Base-by-base conservation (phyloP, 2,888 invertebrate genomes). In the Lumbricus terrestris region DNA sequence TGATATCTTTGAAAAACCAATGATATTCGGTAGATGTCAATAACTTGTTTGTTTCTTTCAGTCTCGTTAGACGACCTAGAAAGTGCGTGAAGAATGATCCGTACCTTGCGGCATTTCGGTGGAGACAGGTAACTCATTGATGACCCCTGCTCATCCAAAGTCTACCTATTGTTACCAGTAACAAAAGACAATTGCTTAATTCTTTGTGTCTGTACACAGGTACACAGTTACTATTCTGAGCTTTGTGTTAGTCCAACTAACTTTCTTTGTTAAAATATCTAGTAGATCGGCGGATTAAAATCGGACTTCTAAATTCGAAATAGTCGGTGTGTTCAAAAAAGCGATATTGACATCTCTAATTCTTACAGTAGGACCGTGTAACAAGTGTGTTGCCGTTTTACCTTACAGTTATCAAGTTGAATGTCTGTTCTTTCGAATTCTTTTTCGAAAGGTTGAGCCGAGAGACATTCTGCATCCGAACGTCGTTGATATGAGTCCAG, bases 61-160 rank as follows among this genome's bases (percentile, higher is more conserved):
- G 85, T 15, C 85, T 85, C 18, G 23, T 85, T 23, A 34, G 85
- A 5, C 33, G 85, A 5, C 85, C 35, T 34, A 34, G 85, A 8
- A 85, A 85, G 16, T 18, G 29, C 16, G 37, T 85, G 23, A 33
- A 35, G n/a, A 34, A 34, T 35, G 85, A 35, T 29, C 85, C 85
- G 0, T 34, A 23, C 18, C 2, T 3, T 20, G 16, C 5, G 35
- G 5, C 16, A 15, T 37, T 35, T 85, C 85, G 34, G 1, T 85
- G 85, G 85, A 85, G 37, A 37, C 85, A 85, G 85, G 85, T 37
- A 85, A n/a, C n/a, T n/a, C n/a, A n/a, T n/a, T n/a, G n/a, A n/a
- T n/a, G 47, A 20, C 47, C 47, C 23, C 6, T 47, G 23, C 20
- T 47, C 47, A 47, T 47, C 18, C 47, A 47, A 47, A 47, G 47